Evolutionary conservation across 23 tunicate genomes (phyloP).

Genomic region (Corella eumyota): DNA sequence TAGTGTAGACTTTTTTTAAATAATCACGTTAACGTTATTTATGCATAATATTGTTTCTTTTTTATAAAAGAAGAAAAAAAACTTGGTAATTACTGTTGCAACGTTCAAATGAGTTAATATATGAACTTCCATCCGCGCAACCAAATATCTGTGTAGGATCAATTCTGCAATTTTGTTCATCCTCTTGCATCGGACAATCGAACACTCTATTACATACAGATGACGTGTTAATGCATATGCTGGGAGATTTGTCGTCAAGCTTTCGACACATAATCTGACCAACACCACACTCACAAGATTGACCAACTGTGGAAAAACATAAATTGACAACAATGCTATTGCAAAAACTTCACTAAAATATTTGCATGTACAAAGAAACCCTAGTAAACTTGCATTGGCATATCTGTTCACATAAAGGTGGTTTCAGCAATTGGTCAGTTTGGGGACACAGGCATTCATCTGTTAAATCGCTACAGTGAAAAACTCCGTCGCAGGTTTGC

Average conservation of each 20-base stretch:
- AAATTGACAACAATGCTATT: no score
- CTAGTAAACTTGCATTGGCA: slow-evolving; percentile 23
- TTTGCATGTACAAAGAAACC: background rate
- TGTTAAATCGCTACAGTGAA: slow-evolving; percentile 36
- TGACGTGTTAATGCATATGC: slow-evolving; percentile 4
- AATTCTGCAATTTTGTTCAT: slow-evolving; percentile 9
- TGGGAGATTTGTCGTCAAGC: background rate
- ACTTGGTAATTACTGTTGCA: slow-evolving; percentile 19
- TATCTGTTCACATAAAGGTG: slow-evolving; percentile 14
- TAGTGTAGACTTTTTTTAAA: no score
- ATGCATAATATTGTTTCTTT: no score
- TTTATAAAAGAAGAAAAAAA: no score
- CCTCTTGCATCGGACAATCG: slow-evolving; percentile 12
- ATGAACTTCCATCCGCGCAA: slow-evolving; percentile 11
- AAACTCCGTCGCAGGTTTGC: slow-evolving; percentile 31
- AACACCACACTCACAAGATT: slow-evolving; percentile 7
- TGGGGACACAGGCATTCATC: slow-evolving; percentile 41
- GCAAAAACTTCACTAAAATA: background rate
- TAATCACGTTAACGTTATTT: no score
- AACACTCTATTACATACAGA: slow-evolving; percentile 6
- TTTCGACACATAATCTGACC: slow-evolving; percentile 13
- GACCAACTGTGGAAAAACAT: background rate
- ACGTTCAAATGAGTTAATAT: background rate
- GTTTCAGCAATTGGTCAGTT: background rate
- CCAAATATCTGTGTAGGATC: background rate